Evolutionary conservation across 2,888 invertebrate genomes (phyloP).

Genomic region (Apamea sordens): DNA sequence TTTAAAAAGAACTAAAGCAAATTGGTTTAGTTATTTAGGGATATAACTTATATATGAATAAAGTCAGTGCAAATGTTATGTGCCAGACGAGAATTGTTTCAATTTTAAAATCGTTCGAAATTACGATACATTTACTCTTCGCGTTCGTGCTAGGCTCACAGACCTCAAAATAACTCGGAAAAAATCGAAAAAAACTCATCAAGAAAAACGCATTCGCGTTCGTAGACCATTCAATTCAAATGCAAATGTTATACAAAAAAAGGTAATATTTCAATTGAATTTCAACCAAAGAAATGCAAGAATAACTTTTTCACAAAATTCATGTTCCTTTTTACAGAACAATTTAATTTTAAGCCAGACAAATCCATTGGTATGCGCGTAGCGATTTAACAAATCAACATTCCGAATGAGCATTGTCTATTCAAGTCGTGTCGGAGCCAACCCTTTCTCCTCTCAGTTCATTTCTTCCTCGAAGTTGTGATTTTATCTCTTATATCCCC

Average conservation of each 20-base stretch:
- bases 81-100: too few relatives aligned
- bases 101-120: not conserved
- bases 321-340: conserved; percentile 68
- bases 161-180: not conserved
- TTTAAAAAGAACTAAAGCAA: too few relatives aligned
- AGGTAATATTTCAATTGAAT: conserved; percentile 21
- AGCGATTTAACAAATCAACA: conserved; percentile 84
- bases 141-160: too few relatives aligned
- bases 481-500: conserved; percentile 84
- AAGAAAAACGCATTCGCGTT: conserved; percentile 16
- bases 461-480: conserved; percentile 83
- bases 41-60: too few relatives aligned
- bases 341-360: conserved; percentile 76
- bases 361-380: conserved; percentile 81
- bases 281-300: conserved; percentile 42
- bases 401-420: conserved; percentile 77
- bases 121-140: too few relatives aligned
- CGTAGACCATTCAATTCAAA: conserved; percentile 26
- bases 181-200: conserved; percentile 15
- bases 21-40: too few relatives aligned
- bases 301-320: conserved; percentile 61
- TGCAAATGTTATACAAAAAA: conserved; percentile 34
- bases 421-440: conserved; percentile 79
- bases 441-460: conserved; percentile 86
- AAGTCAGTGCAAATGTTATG: too few relatives aligned